Evolutionary conservation across 2,797 vertebrate genomes (phyloP), one percentile per base, ranked within the genome.

Genomic region (Otus scops): DNA sequence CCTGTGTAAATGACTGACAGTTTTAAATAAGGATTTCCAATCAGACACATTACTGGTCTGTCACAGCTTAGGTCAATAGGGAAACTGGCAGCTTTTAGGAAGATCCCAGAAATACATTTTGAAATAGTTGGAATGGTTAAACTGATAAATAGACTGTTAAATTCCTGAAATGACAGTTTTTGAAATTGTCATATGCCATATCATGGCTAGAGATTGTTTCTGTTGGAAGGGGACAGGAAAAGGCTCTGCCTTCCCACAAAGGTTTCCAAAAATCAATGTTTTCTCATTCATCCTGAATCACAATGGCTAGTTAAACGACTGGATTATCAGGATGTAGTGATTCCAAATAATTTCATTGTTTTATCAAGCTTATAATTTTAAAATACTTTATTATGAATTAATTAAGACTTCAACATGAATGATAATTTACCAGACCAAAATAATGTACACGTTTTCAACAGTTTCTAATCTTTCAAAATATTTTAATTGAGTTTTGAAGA

Each of bases 21-120:
- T 61, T 90, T 95, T 51, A 93, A 94, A 94, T 71, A 22, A 77
- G 88, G 36, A 65, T 93, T 96, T 92, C 85, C 64, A 74, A 80
- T 77, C 34, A 47, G 27, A 10, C 38, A 39, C 13, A 3, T 38
- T 41, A 32, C 73, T 74, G 36, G 12, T 85, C 63, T 94, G 56
- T 76, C 59, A 32, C 56, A 93, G 56, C 34, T 87, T 57, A 87
- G 53, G 60, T 73, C 86, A 59, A 3, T 1, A n/a, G 47, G 61
- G 63, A 93, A 92, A 71, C 64, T 34, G 45, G 24, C 36, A 89
- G 68, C 64, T 91, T 86, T 88, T 77, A 68, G 85, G 84, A 89
- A 90, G 68, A 70, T 70, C 56, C 65, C 50, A 69, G 26, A 80
- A 87, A 83, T 57, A 26, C 20, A 41, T 85, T 89, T 85, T 83